phyloP scores from a whole-genome alignment of 2,888 invertebrate species.

The Byasa hedistus region DNA sequence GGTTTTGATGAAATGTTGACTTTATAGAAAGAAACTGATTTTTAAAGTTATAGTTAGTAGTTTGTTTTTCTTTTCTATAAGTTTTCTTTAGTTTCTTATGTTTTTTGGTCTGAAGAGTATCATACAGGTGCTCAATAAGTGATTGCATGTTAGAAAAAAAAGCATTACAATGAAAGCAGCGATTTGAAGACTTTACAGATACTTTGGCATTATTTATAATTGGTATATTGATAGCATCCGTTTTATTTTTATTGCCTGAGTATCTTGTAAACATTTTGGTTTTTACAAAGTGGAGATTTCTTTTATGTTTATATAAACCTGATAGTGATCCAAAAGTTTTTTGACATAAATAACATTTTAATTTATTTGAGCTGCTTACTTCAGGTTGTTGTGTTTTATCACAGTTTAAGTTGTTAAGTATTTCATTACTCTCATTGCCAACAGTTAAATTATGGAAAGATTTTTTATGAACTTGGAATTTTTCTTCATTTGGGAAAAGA shows the following conservation, averaged over 20 bases:
- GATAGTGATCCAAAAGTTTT: constrained; percentile 32
- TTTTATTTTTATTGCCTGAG: constrained; percentile 31
- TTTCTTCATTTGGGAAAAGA: constrained; percentile 48
- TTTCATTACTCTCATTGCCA: constrained; percentile 8
- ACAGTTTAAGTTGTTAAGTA: constrained; percentile 2
- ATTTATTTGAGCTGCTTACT: constrained; percentile 20
- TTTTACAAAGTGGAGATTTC: constrained; percentile 36
- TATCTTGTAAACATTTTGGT: constrained; percentile 20
- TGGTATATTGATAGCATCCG: constrained; percentile 17
- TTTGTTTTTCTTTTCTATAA: constrained; percentile 7
- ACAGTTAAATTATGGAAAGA: constrained; percentile 32
- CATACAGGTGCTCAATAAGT: constrained; percentile 63
- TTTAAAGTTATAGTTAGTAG: background rate
- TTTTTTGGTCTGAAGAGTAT: constrained; percentile 44
- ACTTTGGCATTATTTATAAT: constrained; percentile 8
- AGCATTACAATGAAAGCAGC: constrained; percentile 58
- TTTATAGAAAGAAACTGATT: background rate
- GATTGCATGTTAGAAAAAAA: constrained; percentile 47
- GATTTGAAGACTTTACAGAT: background rate
- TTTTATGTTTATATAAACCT: constrained; percentile 43
- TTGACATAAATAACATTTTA: constrained; percentile 43
- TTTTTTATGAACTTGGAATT: constrained; percentile 40
- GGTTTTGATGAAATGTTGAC: background rate
- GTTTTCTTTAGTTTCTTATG: constrained; percentile 2
- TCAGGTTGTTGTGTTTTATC: constrained; percentile 9